These are phyloP conservation scores for Chaetorhynchus papuensis DNA, from an alignment of 2,113 vertebrate species.

Conservation along the genomic window DNA sequence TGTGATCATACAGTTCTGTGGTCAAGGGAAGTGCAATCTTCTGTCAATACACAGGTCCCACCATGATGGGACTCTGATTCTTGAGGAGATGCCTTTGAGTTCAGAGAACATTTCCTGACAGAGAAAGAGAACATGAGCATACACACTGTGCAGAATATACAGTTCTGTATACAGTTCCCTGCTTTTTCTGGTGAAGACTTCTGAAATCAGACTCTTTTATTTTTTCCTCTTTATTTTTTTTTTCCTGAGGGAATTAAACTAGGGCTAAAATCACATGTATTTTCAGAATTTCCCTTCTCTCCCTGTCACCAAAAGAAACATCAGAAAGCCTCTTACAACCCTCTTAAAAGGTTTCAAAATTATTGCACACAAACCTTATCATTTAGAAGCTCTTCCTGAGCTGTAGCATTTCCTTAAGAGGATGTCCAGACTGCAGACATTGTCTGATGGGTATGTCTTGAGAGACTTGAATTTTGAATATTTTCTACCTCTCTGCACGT, in stretches of 20 bases:
- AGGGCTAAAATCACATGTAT: background rate
- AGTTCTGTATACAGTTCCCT: background rate
- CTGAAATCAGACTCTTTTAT: background rate
- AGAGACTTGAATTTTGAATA: background rate
- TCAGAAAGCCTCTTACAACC: background rate
- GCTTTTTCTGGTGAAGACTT: background rate
- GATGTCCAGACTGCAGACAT: background rate
- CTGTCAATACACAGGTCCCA: background rate
- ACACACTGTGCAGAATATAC: background rate
- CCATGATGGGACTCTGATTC: background rate
- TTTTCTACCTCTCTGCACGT: background rate
- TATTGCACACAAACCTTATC: background rate
- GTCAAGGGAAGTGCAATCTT: background rate
- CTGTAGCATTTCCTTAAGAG: background rate
- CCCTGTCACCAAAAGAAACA: background rate
- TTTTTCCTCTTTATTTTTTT: too few species aligned
- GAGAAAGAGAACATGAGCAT: background rate
- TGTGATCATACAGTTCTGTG: background rate
- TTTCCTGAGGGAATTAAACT: background rate
- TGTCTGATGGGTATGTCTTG: background rate
- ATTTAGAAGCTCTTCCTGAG: background rate
- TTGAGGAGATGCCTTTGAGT: background rate
- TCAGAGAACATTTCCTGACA: background rate
- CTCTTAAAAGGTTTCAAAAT: background rate
- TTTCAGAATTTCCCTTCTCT: background rate